Percentiles rank a stretch among this genome's conserved stretches.
Evolutionary conservation across 1,140 invertebrate species (phyloP).

Genomic region (Drosophila chauvacae): DNA sequence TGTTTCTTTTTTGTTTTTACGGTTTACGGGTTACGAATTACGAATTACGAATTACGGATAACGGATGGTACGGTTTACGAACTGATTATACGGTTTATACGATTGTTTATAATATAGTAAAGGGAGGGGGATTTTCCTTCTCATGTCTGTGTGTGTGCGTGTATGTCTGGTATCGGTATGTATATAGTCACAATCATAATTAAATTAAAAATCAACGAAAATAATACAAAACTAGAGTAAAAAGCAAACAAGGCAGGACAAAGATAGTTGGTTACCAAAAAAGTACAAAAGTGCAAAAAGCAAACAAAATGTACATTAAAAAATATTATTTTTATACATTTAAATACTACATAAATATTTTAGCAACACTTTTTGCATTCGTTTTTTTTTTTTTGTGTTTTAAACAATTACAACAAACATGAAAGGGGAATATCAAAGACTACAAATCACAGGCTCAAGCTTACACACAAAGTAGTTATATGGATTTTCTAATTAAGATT

Average conservation of each 20-base stretch:
- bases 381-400: slow-evolving; percentile 4
- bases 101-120: slow-evolving; percentile 9
- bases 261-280: neutral
- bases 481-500: slow-evolving; percentile 18
- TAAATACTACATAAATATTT: neutral
- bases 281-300: neutral
- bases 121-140: no score
- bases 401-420: slow-evolving; percentile 16
- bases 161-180: neutral
- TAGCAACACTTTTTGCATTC: neutral
- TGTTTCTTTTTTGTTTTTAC: slow-evolving; percentile 19
- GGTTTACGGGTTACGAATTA: slow-evolving; percentile 50
- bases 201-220: slow-evolving; percentile 1
- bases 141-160: neutral
- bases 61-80: slow-evolving; percentile 42
- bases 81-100: slow-evolving; percentile 40
- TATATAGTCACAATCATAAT: neutral
- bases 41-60: slow-evolving; percentile 48
- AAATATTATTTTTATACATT: neutral
- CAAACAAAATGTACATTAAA: neutral
- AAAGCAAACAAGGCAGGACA: slow-evolving; percentile 1
- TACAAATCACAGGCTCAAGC: slow-evolving; percentile 29
- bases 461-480: slow-evolving; percentile 5
- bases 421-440: neutral
- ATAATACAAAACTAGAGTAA: neutral